Conservation (phyloP, 2,113 vertebrate genomes). For the Rhinoderma darwinii region DNA sequence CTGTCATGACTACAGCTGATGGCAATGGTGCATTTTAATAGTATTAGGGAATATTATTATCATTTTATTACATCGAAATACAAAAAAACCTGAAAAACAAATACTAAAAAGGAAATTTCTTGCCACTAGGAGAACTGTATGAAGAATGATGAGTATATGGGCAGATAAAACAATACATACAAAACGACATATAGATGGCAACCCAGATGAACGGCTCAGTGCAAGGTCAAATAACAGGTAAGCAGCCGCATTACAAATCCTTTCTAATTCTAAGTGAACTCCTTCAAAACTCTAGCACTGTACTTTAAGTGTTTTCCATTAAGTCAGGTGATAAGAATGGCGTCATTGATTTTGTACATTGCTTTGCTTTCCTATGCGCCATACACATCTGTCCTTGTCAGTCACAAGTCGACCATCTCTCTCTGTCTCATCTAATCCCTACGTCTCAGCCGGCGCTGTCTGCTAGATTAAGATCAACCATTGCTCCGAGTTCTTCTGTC, state of each 20-base stretch:
- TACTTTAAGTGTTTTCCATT: not conserved
- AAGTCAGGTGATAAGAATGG: not conserved
- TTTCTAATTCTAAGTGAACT: not conserved
- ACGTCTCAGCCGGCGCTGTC: conserved; percentile 47
- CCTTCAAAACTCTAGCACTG: not conserved
- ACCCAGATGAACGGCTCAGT: not conserved
- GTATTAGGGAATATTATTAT: not conserved
- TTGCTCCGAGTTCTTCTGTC: conserved; percentile 35
- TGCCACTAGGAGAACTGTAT: not conserved
- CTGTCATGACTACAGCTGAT: conserved; percentile 15
- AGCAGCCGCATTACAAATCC: not conserved
- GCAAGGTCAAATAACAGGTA: not conserved
- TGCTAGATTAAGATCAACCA: conserved; percentile 52
- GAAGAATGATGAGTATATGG: not conserved
- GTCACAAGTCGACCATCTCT: conserved; percentile 39
- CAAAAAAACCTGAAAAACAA: not conserved
- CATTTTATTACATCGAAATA: not conserved
- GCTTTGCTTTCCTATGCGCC: conserved; percentile 27
- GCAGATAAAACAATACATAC: not conserved
- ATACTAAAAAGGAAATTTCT: not conserved
- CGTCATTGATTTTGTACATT: not conserved
- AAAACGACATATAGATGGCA: not conserved
- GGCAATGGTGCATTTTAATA: conserved; percentile 2
- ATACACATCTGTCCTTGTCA: conserved; percentile 29
- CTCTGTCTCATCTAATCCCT: conserved; percentile 49